A percentile compares a stretch with the other conserved stretches of the same genome.
These are phyloP conservation scores for Vesta saturnalis DNA, from an alignment of 2,888 invertebrate species.

Conservation along the genomic window DNA sequence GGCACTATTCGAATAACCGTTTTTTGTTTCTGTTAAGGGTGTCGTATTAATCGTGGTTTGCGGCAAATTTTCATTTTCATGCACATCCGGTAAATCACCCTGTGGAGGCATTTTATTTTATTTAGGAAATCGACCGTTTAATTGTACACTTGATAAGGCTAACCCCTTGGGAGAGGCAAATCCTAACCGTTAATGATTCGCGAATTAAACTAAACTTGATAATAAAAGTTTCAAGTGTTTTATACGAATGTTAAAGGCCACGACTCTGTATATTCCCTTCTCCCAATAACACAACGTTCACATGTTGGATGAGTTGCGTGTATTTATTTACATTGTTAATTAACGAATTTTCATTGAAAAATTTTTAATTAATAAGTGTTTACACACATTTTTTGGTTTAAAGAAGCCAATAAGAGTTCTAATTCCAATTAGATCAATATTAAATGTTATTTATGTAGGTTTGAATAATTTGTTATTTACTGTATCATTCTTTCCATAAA, in stretches of 20 bases:
- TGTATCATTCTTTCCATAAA: too few species aligned
- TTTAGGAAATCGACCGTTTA: neutral
- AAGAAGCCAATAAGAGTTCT: too few species aligned
- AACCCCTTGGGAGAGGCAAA: constrained; percentile 52
- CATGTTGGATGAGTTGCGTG: constrained; percentile 17
- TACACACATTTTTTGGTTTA: too few species aligned
- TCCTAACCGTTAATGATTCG: constrained; percentile 51
- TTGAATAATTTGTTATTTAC: too few species aligned
- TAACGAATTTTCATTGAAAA: neutral
- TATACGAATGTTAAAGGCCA: constrained; percentile 53
- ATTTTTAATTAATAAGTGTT: too few species aligned
- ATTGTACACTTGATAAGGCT: constrained; percentile 49
- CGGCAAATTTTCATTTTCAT: constrained; percentile 8
- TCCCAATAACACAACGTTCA: constrained; percentile 31
- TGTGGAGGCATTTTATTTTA: constrained; percentile 53
- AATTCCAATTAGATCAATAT: too few species aligned
- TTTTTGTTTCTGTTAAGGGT: constrained; percentile 19
- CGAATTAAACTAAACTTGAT: constrained; percentile 49
- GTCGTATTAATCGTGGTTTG: constrained; percentile 27
- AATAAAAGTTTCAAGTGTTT: constrained; percentile 51
- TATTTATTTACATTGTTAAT: constrained; percentile 13
- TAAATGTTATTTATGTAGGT: too few species aligned
- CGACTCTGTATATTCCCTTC: constrained; percentile 47
- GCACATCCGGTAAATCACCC: constrained; percentile 40
- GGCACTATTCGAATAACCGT: constrained; percentile 46